Conservation (phyloP, 2,113 vertebrate species). For the Turnix velox region DNA sequence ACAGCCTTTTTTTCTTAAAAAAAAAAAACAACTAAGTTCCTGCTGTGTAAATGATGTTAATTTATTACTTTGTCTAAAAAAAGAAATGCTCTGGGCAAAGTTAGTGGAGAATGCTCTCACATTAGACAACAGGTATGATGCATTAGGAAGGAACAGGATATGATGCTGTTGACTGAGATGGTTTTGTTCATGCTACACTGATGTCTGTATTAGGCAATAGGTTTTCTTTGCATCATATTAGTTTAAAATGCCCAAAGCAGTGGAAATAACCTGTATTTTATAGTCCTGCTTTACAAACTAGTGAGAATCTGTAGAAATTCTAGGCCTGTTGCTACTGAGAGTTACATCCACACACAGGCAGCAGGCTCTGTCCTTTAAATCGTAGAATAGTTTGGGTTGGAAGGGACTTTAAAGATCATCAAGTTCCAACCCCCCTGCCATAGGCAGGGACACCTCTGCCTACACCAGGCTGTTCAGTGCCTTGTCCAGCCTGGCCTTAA, state of each 20-base stretch:
- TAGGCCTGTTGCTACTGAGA: neutral
- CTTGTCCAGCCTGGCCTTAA: too few species aligned
- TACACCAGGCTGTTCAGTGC: too few species aligned
- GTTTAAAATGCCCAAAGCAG: neutral
- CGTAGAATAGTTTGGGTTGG: too few species aligned
- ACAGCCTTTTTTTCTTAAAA: neutral
- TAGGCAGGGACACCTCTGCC: too few species aligned
- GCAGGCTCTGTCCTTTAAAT: neutral
- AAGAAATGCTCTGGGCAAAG: constrained; percentile 12
- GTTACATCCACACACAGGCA: fast-evolving
- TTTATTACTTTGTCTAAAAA: neutral
- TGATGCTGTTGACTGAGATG: neutral
- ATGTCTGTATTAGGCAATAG: neutral
- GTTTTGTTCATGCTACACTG: neutral
- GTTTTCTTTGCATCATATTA: neutral
- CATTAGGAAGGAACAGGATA: neutral
- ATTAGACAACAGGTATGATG: neutral
- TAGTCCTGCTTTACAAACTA: neutral
- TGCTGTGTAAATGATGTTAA: neutral
- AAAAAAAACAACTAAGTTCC: neutral
- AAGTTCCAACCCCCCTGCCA: too few species aligned
- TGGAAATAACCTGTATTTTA: neutral
- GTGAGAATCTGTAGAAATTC: neutral
- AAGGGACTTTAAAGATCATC: too few species aligned
- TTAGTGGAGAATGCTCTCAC: neutral